Evolutionary conservation across 2,797 vertebrate genomes (phyloP).

Genomic region (Eutrigla gurnardus): DNA sequence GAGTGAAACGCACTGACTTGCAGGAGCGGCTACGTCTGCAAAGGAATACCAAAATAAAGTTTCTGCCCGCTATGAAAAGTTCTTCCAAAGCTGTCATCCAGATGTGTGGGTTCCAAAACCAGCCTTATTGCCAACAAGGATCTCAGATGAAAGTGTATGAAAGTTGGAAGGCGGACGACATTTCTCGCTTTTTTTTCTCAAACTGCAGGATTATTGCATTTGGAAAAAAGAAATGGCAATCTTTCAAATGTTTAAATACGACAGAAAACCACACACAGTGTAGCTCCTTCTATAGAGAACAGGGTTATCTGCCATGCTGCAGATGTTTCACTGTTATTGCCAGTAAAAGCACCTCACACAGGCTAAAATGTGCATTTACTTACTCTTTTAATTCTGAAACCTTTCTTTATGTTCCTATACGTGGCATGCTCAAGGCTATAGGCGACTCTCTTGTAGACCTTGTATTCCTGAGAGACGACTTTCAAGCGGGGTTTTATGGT

Average conservation of each 20-base stretch:
- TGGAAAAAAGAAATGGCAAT: not conserved
- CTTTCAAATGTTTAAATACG: slow-evolving; percentile 26
- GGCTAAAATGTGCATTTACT: slow-evolving; percentile 16
- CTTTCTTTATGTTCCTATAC: slow-evolving; percentile 3
- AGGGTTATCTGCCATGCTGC: not conserved
- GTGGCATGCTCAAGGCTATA: slow-evolving; percentile 14
- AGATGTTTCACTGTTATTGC: slow-evolving; percentile 8
- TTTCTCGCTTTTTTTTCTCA: not conserved
- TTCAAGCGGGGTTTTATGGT: slow-evolving; percentile 44
- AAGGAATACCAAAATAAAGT: slow-evolving; percentile 5
- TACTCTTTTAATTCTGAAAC: slow-evolving; percentile 26
- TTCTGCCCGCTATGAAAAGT: slow-evolving; percentile 23
- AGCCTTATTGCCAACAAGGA: not conserved
- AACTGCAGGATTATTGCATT: slow-evolving; percentile 16
- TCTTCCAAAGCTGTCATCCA: slow-evolving; percentile 7
- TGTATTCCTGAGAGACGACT: slow-evolving; percentile 32
- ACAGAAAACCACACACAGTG: not conserved
- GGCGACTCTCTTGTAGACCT: slow-evolving; percentile 13
- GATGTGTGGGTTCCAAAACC: slow-evolving; percentile 21
- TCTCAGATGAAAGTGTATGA: slow-evolving; percentile 6
- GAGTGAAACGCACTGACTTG: not conserved
- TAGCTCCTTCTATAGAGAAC: not conserved
- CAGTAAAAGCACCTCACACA: slow-evolving; percentile 2
- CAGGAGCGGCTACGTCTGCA: not conserved
- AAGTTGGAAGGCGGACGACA: not conserved